These are phyloP conservation scores for Acleris emargana DNA, from an alignment of 2,888 invertebrate species.

Conservation along the genomic window DNA sequence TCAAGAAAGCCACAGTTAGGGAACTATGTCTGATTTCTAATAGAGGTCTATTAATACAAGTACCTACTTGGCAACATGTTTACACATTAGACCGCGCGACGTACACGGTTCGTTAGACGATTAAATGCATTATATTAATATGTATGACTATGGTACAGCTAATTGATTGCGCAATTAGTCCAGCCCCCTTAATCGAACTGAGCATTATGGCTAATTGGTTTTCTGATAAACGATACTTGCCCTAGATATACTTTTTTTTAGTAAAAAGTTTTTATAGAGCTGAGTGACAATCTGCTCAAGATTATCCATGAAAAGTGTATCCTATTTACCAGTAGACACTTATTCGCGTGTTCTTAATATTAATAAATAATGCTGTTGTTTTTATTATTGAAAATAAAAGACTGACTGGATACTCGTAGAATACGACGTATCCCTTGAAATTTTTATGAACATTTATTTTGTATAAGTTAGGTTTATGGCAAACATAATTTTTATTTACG, in stretches of 20 bases:
- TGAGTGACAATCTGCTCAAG: not conserved
- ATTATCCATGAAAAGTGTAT: not conserved
- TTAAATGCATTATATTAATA: constrained; percentile 31
- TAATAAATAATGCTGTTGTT: too few species aligned
- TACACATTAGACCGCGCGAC: constrained; percentile 29
- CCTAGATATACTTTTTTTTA: not conserved
- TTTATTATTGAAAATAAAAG: too few species aligned
- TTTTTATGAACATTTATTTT: too few species aligned
- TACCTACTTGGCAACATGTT: constrained; percentile 14
- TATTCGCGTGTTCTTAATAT: too few species aligned
- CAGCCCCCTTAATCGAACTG: constrained; percentile 11
- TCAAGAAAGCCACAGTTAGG: too few species aligned
- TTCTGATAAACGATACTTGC: constrained; percentile 11
- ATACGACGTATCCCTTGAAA: too few species aligned
- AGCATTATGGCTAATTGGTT: constrained; percentile 9
- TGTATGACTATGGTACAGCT: constrained; percentile 18
- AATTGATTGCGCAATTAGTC: constrained; percentile 34
- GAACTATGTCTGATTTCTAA: too few species aligned
- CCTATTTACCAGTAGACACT: too few species aligned
- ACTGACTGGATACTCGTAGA: too few species aligned
- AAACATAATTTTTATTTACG: too few species aligned
- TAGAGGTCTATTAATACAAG: too few species aligned
- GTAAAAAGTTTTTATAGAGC: not conserved
- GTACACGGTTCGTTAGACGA: constrained; percentile 34
- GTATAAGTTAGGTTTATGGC: too few species aligned